Evolutionary conservation across 1,140 invertebrate species (phyloP), one percentile per base, ranked within the genome.

Genomic region (Mylabris phalerata): DNA sequence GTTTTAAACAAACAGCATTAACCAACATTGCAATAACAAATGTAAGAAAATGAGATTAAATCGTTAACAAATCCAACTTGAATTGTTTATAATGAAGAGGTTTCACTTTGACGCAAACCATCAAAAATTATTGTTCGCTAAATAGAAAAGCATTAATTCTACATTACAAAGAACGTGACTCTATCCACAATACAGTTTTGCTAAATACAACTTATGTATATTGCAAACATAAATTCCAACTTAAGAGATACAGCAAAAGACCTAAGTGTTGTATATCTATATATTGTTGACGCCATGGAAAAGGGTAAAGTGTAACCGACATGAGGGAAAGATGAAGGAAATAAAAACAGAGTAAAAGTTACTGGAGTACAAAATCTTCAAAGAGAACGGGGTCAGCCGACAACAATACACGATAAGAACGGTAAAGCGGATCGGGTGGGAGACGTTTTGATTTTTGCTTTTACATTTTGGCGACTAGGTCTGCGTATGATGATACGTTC

Each of bases 201-300:
- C 50, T 60, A 60, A 60, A 51, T 50, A 60, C 50, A 60, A 60
- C 50, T 55, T 60, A 60, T 60, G 58, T 60, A 60, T 60, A 60
- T 60, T 60, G 51, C 50, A 40, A 32, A 55, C 58, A 60, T 60
- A 60, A 60, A 60, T 60, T 60, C 43, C 25, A 44, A 26, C 40
- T 39, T 43, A 45, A 55, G 19, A 45, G 42, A 6, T 27, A 44
- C 43, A 48, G 32, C 32, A 32, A 32, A 32, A 32, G 32, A 32
- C 32, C 4, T 7, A 32, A 3, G 32, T 32, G 32, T 32, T 5
- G 32, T 32, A 32, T 32, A 32, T 32, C 19, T 19, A 19, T 19
- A 19, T 19, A 19, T 19, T 19, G 7, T 32, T 32, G 32, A 5
- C 32, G 32, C 7, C 32, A 5, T 4, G 7, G 4, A 5, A 32